These are phyloP conservation scores for Falco novaeseelandiae DNA, from an alignment of 2,797 vertebrate species.

Conservation along the genomic window DNA sequence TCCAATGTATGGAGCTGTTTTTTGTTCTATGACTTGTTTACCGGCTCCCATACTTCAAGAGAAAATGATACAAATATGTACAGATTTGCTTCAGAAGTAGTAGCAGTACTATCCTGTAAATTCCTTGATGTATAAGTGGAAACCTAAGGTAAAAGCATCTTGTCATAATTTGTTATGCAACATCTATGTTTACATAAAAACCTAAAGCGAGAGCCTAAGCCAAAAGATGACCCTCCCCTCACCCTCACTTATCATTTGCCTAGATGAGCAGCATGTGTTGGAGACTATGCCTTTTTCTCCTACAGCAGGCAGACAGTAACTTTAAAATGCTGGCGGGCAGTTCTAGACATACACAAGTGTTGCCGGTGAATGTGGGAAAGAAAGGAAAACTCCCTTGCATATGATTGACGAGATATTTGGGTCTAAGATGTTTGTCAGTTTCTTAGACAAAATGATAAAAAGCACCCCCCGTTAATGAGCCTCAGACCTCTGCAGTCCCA, in stretches of 20 bases:
- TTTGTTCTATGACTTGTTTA: neutral
- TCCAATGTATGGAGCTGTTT: neutral
- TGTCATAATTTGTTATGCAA: neutral
- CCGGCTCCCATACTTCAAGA: neutral
- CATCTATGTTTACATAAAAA: neutral
- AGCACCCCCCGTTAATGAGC: neutral
- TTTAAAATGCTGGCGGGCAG: neutral
- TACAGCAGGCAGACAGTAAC: neutral
- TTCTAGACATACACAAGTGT: neutral
- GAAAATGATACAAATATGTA: neutral
- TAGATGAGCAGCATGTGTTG: neutral
- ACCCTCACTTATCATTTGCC: neutral
- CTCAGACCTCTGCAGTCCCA: neutral
- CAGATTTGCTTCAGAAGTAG: neutral
- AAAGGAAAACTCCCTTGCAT: neutral
- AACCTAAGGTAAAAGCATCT: neutral
- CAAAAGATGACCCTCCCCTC: neutral
- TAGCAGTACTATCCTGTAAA: neutral
- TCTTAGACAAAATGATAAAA: neutral
- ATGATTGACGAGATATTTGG: neutral
- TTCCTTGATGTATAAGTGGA: neutral
- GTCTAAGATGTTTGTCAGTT: neutral
- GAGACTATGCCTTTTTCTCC: neutral
- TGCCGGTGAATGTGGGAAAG: neutral
- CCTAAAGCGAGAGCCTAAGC: neutral